Base-by-base conservation (phyloP, 2,888 invertebrate genomes). In the Cinara cedri region DNA sequence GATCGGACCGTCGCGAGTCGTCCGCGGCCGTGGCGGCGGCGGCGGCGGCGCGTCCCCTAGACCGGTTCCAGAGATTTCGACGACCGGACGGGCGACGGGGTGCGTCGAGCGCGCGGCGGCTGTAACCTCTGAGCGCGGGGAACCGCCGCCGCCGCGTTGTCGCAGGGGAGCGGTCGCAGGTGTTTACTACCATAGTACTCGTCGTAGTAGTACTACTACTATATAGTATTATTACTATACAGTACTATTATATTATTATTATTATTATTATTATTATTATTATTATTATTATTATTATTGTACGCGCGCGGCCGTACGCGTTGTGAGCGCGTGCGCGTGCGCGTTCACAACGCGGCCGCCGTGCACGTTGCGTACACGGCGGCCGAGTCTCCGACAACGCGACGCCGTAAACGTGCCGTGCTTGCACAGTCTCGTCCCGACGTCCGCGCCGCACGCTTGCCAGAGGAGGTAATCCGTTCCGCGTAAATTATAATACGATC, bases 131-230 rank as follows among this genome's bases (percentile, higher is more conserved):
- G 26, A 62, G 42, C 74, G 34, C 63, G 62, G 44, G 13, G 51
- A 51, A 63, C 74, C 63, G 62, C 62, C 49, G 60, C 10, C 46
- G 3, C 55, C 57, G 26, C 19, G 21, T 19, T 42, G 72, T 74
- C 62, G 51, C 51, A 54, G 74, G 74, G 74, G 74, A 75, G 74
- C n/a, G 74, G 74, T 65, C 74, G 74, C 74, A 75, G 74, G 74
- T 75, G 74, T 75, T 75, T 75, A 75, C 74, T 9, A 68, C 51
- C n/a, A 57, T 51, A 49, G 46, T 60, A 62, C 46, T 34, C 34
- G 34, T 34, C 34, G 34, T 34, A 34, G 3, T 34, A 34, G n/a
- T 34, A 34, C 34, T 34, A 34, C 34, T 34, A 34, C 34, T n/a
- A n/a, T n/a, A n/a, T n/a, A n/a, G n/a, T n/a, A n/a, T n/a, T n/a